phyloP scores from a whole-genome alignment of 1,140 invertebrate genomes.

The Epicauta chinensis region DNA sequence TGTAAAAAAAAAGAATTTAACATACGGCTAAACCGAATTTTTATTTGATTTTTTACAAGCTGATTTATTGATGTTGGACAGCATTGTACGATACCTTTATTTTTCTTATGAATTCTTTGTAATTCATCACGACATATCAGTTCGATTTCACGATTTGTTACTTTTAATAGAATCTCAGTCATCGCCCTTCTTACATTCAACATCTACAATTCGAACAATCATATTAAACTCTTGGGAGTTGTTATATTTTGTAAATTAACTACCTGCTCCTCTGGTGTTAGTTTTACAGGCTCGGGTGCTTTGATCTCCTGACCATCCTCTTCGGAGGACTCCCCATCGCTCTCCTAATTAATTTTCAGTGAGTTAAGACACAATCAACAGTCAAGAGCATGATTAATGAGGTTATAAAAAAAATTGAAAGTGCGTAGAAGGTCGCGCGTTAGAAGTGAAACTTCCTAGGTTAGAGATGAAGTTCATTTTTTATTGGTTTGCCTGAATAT shows the following conservation, averaged over 20 bases:
- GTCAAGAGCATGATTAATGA: too few relatives aligned
- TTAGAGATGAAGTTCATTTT: too few relatives aligned
- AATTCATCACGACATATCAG: slow-evolving; percentile 71
- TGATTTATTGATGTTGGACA: background rate
- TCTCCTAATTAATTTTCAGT: slow-evolving; percentile 31
- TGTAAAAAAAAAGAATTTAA: slow-evolving; percentile 7
- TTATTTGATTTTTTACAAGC: slow-evolving; percentile 8
- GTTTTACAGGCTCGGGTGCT: slow-evolving; percentile 20
- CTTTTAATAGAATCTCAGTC: slow-evolving; percentile 89
- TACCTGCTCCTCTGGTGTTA: slow-evolving; percentile 45
- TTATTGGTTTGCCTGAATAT: too few relatives aligned
- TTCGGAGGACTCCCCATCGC: slow-evolving; percentile 38
- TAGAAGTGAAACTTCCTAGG: too few relatives aligned
- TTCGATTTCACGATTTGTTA: slow-evolving; percentile 84
- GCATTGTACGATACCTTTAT: slow-evolving; percentile 36
- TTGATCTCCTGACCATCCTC: slow-evolving; percentile 3
- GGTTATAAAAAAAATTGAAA: too few relatives aligned
- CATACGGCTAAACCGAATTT: slow-evolving; percentile 1
- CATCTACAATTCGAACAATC: slow-evolving; percentile 62
- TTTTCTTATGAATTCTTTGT: slow-evolving; percentile 45
- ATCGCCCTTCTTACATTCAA: slow-evolving; percentile 75
- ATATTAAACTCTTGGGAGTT: too few relatives aligned
- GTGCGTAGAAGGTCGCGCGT: too few relatives aligned
- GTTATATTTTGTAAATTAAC: too few relatives aligned
- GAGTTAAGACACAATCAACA: too few relatives aligned